Evolutionary conservation across 2,797 vertebrate genomes (phyloP), one percentile per base, ranked within the genome.

Genomic region (Hydrolagus colliei): DNA sequence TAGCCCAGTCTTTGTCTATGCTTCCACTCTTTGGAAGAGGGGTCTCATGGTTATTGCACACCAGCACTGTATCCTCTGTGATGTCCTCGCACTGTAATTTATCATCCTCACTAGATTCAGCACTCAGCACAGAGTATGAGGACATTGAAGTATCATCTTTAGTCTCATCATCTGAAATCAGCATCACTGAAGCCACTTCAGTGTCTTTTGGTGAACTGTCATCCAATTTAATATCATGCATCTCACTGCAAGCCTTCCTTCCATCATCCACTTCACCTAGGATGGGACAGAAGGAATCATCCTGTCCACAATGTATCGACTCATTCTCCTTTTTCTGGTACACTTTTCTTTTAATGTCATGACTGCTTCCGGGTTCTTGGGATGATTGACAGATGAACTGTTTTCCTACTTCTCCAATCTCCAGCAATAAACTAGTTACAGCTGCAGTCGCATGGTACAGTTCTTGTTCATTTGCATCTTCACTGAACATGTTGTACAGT

Each of bases 11-110:
- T 87, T 94, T 94, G 89, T 99, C 97, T 0, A 97, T 94, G 93
- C 96, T 97, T 0, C 93, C 92, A 91, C 95, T 96, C 87, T 94
- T 92, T 0, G 93, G 94, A 20, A 98, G 92, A 6, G 93, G 88
- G 0, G 87, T 79, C 0, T 89, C 9, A 2, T 87, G 5, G 87
- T 89, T 88, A 52, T 92, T 97, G 68, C 94, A 94, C 87, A 99
- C 96, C 90, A 99, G 92, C 65, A 99, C 97, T 0, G 97, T 98
- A 94, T 99, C 98, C 2, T 99, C 98, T 0, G 96, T 92, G 0
- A 99, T 97, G 92, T 99, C 98, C 92, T 98, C 97, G 0, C 97
- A 99, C 86, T 98, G 97, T 88, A 99, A 93, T 93, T 98, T 98
- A 27, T 99, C 97, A 87, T 97, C 92, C 89, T 99, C 97, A 0